Percentiles rank a stretch among this genome's conserved stretches.
phyloP scores from a whole-genome alignment of 2,113 vertebrate species.

The Anhinga anhinga region DNA sequence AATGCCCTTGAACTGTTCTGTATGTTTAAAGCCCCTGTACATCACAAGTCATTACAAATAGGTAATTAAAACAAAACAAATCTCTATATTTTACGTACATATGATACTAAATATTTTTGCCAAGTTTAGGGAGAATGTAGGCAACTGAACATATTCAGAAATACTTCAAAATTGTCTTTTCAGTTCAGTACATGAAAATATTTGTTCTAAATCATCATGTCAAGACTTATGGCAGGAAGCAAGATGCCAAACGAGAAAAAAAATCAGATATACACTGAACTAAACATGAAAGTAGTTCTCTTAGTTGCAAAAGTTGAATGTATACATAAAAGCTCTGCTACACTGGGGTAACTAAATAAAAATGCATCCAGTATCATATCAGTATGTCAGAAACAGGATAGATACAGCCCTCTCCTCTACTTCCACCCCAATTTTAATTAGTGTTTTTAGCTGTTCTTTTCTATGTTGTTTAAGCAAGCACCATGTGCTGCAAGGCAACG shows the following conservation, averaged over 20 bases:
- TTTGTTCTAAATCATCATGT: not conserved
- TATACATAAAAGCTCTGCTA: not conserved
- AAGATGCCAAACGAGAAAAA: not conserved
- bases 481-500: not conserved
- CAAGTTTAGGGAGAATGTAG: not conserved
- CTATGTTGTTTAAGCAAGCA: not conserved
- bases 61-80: not conserved
- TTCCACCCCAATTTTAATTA: not conserved
- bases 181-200: not conserved
- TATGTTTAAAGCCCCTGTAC: conserved; percentile 36
- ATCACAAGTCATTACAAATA: not conserved
- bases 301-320: not conserved
- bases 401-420: not conserved
- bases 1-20: conserved; percentile 45
- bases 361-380: not conserved
- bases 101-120: not conserved
- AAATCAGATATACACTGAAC: not conserved
- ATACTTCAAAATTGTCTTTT: not conserved
- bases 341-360: not conserved
- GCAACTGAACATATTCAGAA: not conserved
- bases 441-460: not conserved
- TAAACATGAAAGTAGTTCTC: not conserved
- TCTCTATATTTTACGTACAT: not conserved
- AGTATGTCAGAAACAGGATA: not conserved
- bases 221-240: not conserved